phyloP scores from a whole-genome alignment of 2,113 vertebrate genomes.

The Ginglymostoma cirratum region DNA sequence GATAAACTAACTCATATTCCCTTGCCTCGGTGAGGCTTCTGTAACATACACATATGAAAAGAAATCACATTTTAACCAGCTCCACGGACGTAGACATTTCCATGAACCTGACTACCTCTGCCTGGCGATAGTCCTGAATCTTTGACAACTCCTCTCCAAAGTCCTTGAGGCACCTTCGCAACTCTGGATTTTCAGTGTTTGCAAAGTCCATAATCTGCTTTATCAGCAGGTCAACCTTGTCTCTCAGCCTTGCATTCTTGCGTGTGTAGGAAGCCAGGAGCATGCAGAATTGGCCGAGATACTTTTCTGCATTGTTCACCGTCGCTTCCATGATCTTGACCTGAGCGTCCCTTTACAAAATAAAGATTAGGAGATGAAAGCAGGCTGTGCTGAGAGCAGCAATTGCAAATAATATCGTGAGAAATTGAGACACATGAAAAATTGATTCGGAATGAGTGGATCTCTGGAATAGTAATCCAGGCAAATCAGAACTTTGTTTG shows the following conservation, averaged over 20 bases:
- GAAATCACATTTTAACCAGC: not conserved
- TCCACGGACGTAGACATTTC: too few relatives aligned
- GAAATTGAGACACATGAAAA: not conserved
- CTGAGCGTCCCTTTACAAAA: slow-evolving; percentile 47
- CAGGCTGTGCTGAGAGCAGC: not conserved
- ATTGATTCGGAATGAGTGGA: not conserved
- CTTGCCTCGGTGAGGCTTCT: not conserved
- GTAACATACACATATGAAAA: not conserved
- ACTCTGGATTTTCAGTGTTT: slow-evolving; percentile 50
- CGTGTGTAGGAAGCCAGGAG: slow-evolving; percentile 56
- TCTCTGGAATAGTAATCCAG: not conserved
- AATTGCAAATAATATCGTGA: not conserved
- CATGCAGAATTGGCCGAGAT: slow-evolving; percentile 60
- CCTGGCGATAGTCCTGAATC: slow-evolving; percentile 72
- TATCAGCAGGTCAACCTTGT: slow-evolving; percentile 58
- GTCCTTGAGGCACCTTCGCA: slow-evolving; percentile 51
- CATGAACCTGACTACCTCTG: slow-evolving; percentile 52
- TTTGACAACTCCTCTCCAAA: slow-evolving; percentile 64
- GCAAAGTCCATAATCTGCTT: slow-evolving; percentile 53
- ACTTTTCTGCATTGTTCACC: slow-evolving; percentile 49
- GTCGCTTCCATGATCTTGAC: slow-evolving; percentile 55
- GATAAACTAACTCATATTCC: not conserved
- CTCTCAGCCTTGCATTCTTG: slow-evolving; percentile 58
- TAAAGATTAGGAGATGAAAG: not conserved
- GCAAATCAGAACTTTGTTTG: not conserved